These are phyloP conservation scores for Arvicanthis niloticus DNA, from an alignment of 2,113 vertebrate species.

Conservation along the genomic window DNA sequence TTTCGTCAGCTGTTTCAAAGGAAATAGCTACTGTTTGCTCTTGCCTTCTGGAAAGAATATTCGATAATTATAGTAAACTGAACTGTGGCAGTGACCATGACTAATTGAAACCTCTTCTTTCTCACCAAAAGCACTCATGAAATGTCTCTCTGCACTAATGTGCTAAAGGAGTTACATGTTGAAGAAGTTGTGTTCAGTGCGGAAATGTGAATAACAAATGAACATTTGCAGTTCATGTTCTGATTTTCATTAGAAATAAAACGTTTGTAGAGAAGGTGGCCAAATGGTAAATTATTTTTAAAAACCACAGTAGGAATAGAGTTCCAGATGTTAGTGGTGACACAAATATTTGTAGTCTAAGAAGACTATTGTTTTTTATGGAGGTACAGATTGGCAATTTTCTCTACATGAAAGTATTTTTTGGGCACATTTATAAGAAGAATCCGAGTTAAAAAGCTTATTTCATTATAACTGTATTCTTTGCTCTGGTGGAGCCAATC, in stretches of 20 bases:
- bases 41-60: not conserved
- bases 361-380: not conserved
- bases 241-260: constrained; percentile 29
- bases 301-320: not conserved
- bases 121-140: not conserved
- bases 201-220: not conserved
- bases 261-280: not conserved
- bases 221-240: not conserved
- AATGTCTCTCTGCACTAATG: not conserved
- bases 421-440: not conserved
- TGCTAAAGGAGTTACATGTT: not conserved
- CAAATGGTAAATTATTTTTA: not conserved
- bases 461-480: not conserved
- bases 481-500: not conserved
- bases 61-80: not conserved
- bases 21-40: not conserved
- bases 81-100: not conserved
- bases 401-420: not conserved
- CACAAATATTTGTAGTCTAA: not conserved
- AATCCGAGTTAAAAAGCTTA: not conserved
- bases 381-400: not conserved
- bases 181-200: not conserved
- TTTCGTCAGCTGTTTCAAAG: not conserved
- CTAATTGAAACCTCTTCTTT: not conserved
- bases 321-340: not conserved